Percentiles rank a stretch among this genome's conserved stretches.
These are phyloP conservation scores for Steinernema scapterisci DNA, from an alignment of 2,888 invertebrate species.

Conservation along the genomic window DNA sequence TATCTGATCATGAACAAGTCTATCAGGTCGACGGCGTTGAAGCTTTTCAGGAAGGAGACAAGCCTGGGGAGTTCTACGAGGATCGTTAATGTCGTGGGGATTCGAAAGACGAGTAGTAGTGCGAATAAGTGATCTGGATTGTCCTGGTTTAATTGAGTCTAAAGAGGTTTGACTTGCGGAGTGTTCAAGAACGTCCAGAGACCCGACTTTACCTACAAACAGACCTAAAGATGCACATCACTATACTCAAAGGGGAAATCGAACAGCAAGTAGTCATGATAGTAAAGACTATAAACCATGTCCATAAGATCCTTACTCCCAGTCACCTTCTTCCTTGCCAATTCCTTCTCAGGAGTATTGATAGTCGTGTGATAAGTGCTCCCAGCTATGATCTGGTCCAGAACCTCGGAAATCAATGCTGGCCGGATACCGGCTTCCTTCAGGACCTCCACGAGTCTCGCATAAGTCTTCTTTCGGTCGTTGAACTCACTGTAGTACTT, in stretches of 20 bases:
- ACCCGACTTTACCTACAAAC: no score
- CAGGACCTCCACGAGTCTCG: slow-evolving; percentile 19
- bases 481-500: slow-evolving; percentile 8
- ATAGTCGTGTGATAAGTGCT: slow-evolving; percentile 38
- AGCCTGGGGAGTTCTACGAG: no score
- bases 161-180: no score
- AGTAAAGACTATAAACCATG: slow-evolving; percentile 44
- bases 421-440: background rate
- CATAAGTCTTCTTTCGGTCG: slow-evolving; percentile 11
- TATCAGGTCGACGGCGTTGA: background rate
- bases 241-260: slow-evolving; percentile 36
- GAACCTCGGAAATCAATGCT: background rate
- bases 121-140: no score
- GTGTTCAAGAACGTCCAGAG: no score
- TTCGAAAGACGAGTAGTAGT: no score
- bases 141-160: no score
- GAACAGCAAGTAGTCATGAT: slow-evolving; percentile 47
- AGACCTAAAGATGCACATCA: no score
- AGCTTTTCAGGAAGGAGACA: no score
- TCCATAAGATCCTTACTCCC: slow-evolving; percentile 34
- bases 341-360: slow-evolving; percentile 31
- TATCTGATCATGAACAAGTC: background rate
- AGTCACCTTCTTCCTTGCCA: background rate
- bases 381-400: background rate
- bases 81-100: no score